Evolutionary conservation across 2,888 invertebrate species (phyloP).

Genomic region (Pammene fasciana): DNA sequence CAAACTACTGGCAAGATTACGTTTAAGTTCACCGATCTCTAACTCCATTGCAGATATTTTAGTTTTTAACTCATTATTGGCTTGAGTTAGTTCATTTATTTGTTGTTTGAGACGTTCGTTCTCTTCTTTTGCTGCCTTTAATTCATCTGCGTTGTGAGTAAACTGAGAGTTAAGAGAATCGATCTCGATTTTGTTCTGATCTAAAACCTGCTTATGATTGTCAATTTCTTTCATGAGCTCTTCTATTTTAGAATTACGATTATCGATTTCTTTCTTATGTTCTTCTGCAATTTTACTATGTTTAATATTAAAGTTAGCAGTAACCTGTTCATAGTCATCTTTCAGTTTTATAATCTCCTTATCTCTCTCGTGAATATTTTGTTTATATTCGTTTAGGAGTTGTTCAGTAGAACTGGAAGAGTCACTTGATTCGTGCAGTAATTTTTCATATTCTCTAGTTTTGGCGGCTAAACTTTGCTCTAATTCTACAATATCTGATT

Average conservation of each 20-base stretch:
- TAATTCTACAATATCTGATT: conserved; percentile 70
- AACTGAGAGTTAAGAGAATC: conserved; percentile 76
- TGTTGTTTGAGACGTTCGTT: conserved; percentile 71
- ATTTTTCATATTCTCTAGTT: conserved; percentile 70
- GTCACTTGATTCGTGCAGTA: conserved; percentile 69
- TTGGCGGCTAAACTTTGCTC: conserved; percentile 69
- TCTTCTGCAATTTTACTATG: conserved; percentile 80
- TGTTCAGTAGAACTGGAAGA: conserved; percentile 69
- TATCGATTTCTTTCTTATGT: conserved; percentile 78
- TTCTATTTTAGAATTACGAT: conserved; percentile 78
- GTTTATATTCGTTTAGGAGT: conserved; percentile 75
- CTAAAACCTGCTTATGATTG: conserved; percentile 71
- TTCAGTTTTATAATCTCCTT: conserved; percentile 80
- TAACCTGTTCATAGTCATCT: conserved; percentile 76
- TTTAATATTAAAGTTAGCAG: conserved; percentile 77
- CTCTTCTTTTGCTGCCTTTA: conserved; percentile 72
- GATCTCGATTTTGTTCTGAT: conserved; percentile 77
- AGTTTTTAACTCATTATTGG: conserved; percentile 65
- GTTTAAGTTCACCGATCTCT: conserved; percentile 82
- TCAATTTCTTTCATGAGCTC: conserved; percentile 78
- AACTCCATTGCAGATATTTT: conserved; percentile 79
- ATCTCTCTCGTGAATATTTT: conserved; percentile 80
- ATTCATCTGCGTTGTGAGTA: conserved; percentile 70
- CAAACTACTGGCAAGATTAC: conserved; percentile 80
- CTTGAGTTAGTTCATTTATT: conserved; percentile 70